phyloP scores from a whole-genome alignment of 2,113 vertebrate species.

The Garra rufa region DNA sequence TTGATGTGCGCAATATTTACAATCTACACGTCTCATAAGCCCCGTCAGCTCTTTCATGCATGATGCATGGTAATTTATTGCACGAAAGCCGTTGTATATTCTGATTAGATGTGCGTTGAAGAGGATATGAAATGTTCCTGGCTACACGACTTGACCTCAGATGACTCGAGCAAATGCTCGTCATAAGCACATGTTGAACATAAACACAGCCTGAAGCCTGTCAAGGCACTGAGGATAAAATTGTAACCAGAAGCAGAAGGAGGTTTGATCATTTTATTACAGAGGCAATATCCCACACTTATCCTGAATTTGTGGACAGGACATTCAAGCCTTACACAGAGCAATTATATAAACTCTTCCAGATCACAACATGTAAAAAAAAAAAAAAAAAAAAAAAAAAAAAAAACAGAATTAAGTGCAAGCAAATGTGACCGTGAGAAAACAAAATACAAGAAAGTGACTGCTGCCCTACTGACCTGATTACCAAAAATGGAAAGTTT shows the following conservation, averaged over 20 bases:
- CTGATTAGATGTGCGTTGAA: background rate
- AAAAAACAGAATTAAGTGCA: slow-evolving; percentile 48
- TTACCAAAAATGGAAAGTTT: slow-evolving; percentile 11
- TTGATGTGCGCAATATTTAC: background rate
- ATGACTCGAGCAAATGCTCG: slow-evolving; percentile 31
- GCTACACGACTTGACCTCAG: slow-evolving; percentile 9
- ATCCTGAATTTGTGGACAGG: slow-evolving; percentile 33
- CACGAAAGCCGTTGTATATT: background rate
- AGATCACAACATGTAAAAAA: slow-evolving; percentile 33
- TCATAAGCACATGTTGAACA: slow-evolving; percentile 29
- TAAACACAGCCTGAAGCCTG: slow-evolving; percentile 29
- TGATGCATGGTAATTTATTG: background rate
- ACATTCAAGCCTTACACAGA: slow-evolving; percentile 37
- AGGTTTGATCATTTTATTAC: slow-evolving; percentile 69
- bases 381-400: slow-evolving; percentile 7
- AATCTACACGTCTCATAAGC: slow-evolving; percentile 51
- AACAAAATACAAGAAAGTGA: slow-evolving; percentile 31
- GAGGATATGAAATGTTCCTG: background rate
- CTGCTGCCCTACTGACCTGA: slow-evolving; percentile 23
- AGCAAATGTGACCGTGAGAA: slow-evolving; percentile 41
- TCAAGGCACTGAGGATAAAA: slow-evolving; percentile 23
- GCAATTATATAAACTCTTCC: slow-evolving; percentile 49
- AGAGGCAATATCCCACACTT: slow-evolving; percentile 47
- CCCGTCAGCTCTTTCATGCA: background rate
- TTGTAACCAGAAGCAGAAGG: slow-evolving; percentile 19